These are phyloP conservation scores for Epinephelus fuscoguttatus DNA, from an alignment of 2,113 vertebrate species.

Conservation along the genomic window DNA sequence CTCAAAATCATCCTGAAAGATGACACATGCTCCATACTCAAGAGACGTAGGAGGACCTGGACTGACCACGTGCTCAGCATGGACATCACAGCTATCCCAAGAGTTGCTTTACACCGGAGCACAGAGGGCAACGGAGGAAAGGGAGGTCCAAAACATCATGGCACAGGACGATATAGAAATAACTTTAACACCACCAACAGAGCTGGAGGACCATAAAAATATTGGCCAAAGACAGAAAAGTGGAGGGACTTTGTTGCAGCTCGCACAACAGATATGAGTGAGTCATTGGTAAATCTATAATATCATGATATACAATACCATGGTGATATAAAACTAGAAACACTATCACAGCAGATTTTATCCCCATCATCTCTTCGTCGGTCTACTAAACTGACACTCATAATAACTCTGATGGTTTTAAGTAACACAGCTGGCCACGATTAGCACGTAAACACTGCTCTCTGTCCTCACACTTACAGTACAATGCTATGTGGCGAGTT, in stretches of 20 bases:
- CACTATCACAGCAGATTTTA: background rate
- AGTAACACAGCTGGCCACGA: constrained; percentile 28
- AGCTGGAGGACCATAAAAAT: background rate
- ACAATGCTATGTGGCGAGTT: constrained; percentile 7
- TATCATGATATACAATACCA: too few relatives aligned
- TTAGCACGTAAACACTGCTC: constrained; percentile 15
- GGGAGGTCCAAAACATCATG: background rate
- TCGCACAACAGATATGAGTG: too few relatives aligned
- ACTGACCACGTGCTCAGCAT: too few relatives aligned
- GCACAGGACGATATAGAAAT: background rate
- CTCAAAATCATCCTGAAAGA: too few relatives aligned
- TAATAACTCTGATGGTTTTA: background rate
- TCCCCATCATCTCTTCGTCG: background rate
- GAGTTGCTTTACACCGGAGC: background rate
- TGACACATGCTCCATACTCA: too few relatives aligned
- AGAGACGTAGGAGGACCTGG: background rate
- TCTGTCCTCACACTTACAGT: background rate
- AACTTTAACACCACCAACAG: background rate
- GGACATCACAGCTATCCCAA: too few relatives aligned
- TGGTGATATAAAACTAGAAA: background rate
- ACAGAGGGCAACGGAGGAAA: background rate
- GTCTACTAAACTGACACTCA: background rate
- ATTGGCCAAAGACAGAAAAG: background rate
- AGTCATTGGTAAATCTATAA: background rate
- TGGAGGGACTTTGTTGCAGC: background rate